A percentile compares a stretch with the other conserved stretches of the same genome.
These are phyloP conservation scores for Datnioides undecimradiatus DNA, from an alignment of 2,113 vertebrate genomes.

Conservation along the genomic window DNA sequence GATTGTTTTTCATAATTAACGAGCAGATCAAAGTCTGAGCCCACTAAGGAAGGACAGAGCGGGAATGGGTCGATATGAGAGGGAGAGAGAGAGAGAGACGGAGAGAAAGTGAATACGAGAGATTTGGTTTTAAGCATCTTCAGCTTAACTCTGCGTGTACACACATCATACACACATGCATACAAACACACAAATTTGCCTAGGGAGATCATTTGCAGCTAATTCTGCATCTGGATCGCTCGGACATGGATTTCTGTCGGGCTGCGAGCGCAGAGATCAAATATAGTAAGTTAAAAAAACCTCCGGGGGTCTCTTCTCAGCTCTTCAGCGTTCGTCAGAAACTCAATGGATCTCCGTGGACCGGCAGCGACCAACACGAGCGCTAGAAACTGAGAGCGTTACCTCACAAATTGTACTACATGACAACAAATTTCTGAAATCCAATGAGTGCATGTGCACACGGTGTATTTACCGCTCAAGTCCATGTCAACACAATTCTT, in stretches of 20 bases:
- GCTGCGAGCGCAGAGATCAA: conserved; percentile 60
- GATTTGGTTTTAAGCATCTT: conserved; percentile 67
- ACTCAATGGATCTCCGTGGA: conserved; percentile 19
- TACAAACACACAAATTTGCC: conserved; percentile 60
- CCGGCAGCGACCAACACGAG: not conserved
- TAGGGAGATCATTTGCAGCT: conserved; percentile 76
- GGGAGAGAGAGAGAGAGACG: conserved; percentile 19
- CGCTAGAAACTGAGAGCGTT: conserved; percentile 1
- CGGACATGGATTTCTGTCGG: conserved; percentile 69
- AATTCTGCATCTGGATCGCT: conserved; percentile 71
- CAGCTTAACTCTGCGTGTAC: conserved; percentile 57
- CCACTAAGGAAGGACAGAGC: conserved; percentile 67
- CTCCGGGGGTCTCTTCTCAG: conserved; percentile 16
- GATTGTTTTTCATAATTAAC: conserved; percentile 84
- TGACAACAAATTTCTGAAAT: conserved; percentile 43
- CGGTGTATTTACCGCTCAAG: conserved; percentile 17
- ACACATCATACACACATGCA: conserved; percentile 48
- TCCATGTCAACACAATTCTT: conserved; percentile 43
- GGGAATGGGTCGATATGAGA: conserved; percentile 65
- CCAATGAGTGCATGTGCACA: not conserved
- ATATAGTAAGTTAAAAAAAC: conserved; percentile 40
- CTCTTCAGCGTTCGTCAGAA: conserved; percentile 41
- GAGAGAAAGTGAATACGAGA: conserved; percentile 56
- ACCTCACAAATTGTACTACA: conserved; percentile 40
- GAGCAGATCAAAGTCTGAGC: conserved; percentile 83